These are phyloP conservation scores for Nasonia vitripennis DNA, from an alignment of 1,140 invertebrate genomes.

Conservation along the genomic window DNA sequence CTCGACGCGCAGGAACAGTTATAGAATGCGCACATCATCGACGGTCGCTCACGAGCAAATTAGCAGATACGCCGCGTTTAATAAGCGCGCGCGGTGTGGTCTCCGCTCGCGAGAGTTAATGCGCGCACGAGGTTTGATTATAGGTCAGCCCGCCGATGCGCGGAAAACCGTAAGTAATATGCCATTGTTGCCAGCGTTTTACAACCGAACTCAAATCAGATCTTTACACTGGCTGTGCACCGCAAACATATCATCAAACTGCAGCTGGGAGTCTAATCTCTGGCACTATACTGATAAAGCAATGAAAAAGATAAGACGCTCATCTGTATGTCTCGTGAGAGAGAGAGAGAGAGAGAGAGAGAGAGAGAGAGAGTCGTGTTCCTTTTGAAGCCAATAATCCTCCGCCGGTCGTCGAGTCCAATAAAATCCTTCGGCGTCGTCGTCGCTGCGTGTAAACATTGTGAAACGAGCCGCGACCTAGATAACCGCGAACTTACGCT, in stretches of 20 bases:
- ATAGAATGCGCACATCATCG: not conserved
- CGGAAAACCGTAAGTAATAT: not conserved
- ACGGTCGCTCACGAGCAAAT: not conserved
- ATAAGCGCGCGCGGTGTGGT: not conserved
- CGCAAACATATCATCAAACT: not conserved
- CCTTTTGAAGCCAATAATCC: constrained; percentile 21
- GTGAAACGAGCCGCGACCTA: constrained; percentile 40
- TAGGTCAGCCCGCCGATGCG: not conserved
- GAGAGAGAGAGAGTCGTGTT: not conserved
- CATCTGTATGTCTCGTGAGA: not conserved
- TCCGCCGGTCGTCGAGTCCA: not conserved
- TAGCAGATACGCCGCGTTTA: not conserved
- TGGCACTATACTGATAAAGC: not conserved
- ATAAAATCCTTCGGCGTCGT: constrained; percentile 26
- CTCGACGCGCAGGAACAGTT: not conserved
- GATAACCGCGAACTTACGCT: constrained; percentile 17
- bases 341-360: too few species aligned
- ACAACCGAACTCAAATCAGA: not conserved
- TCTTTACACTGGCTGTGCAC: not conserved
- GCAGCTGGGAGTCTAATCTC: not conserved
- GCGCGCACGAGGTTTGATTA: not conserved
- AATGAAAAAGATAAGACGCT: not conserved
- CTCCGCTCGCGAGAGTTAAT: too few species aligned
- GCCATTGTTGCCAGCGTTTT: not conserved
- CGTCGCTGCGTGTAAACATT: constrained; percentile 26